These are phyloP conservation scores for Malurus leucopterus DNA, from an alignment of 2,797 vertebrate species.

Conservation along the genomic window DNA sequence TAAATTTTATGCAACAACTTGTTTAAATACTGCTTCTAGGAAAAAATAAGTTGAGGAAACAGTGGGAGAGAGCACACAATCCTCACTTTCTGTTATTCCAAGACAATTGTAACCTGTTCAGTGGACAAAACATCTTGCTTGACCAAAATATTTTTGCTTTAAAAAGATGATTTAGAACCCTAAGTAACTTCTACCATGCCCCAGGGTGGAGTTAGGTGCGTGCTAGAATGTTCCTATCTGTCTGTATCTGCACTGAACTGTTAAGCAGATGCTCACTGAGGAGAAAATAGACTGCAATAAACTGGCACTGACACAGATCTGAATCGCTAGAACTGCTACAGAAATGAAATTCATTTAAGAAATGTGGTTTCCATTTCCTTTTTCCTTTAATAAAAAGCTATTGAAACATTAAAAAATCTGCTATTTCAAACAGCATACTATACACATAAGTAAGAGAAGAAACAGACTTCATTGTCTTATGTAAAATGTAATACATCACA, in stretches of 20 bases:
- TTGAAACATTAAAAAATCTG: conserved; percentile 24
- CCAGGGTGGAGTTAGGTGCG: not conserved
- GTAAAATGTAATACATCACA: not conserved
- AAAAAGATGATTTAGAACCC: not conserved
- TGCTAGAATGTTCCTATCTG: conserved; percentile 13
- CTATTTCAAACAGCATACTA: conserved; percentile 5
- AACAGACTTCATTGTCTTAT: not conserved
- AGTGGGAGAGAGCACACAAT: not conserved
- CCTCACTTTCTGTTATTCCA: not conserved
- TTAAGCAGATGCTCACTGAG: conserved; percentile 37
- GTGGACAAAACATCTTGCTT: not conserved
- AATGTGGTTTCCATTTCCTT: conserved; percentile 45
- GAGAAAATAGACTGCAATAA: conserved; percentile 41
- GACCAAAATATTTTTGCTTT: not conserved
- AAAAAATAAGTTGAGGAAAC: not conserved
- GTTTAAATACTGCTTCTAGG: conserved; percentile 7
- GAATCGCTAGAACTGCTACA: conserved; percentile 13
- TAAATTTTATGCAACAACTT: not conserved
- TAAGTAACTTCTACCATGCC: conserved; percentile 21
- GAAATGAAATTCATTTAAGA: conserved; percentile 30
- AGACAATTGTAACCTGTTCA: not conserved
- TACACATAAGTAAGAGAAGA: conserved; percentile 1
- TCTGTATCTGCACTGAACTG: conserved; percentile 36
- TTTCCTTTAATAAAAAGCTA: conserved; percentile 55
- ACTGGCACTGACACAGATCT: conserved; percentile 33